A percentile compares a stretch with the other conserved stretches of the same genome.
phyloP scores from a whole-genome alignment of 2,113 vertebrate species.

The Ptilonorhynchus violaceus region DNA sequence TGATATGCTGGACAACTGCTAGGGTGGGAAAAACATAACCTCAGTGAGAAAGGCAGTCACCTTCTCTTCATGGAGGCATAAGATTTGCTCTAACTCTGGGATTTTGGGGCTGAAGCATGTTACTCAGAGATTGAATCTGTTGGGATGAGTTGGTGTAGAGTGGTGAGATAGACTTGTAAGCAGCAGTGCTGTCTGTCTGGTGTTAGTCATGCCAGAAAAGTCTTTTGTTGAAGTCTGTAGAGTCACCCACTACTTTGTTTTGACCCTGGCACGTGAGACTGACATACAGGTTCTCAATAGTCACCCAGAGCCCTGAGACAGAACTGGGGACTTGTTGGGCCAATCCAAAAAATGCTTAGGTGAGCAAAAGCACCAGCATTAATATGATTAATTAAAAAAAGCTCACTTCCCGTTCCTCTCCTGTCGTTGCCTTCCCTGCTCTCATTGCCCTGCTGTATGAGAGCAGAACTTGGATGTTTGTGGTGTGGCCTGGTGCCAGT shows the following conservation, averaged over 20 bases:
- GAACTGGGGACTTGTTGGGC: background rate
- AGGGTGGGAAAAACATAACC: background rate
- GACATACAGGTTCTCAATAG: background rate
- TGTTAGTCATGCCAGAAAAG: background rate
- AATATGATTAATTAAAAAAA: background rate
- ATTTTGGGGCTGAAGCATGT: background rate
- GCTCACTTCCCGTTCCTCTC: background rate
- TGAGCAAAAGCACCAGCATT: background rate
- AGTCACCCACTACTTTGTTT: background rate
- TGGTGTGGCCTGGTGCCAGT: background rate
- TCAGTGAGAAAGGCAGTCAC: background rate
- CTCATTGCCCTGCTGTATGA: background rate
- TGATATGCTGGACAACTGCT: background rate
- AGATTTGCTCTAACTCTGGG: background rate
- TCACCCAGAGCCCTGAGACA: background rate
- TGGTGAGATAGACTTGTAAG: background rate
- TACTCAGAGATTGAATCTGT: background rate
- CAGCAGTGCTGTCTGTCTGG: background rate
- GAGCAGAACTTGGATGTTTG: slow-evolving; percentile 2
- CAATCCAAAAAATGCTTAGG: background rate
- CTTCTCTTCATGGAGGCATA: background rate
- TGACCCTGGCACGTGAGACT: rapidly evolving
- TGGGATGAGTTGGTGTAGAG: background rate
- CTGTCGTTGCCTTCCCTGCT: background rate
- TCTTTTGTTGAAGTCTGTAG: background rate